Conservation (phyloP, 35 echinoderm and acorn worm genomes). For the Nesometra sesokonis region DNA sequence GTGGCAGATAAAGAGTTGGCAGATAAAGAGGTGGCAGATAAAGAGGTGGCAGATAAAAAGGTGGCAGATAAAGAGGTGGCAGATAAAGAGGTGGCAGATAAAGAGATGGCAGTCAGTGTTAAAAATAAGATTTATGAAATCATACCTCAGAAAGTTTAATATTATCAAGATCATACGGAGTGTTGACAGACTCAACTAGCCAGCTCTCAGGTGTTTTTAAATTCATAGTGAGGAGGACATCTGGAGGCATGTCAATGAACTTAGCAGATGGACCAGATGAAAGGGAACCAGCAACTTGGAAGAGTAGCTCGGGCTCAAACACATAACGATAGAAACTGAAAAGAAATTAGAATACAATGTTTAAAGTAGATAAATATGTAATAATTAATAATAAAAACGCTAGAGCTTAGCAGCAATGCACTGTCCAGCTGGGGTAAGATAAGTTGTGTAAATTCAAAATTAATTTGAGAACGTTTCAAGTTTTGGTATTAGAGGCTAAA, state of each 20-base stretch:
- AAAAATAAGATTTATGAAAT: neutral
- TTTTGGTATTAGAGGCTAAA: neutral
- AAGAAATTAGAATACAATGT: slow-evolving; percentile 5
- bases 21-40: too few species aligned
- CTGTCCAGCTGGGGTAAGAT: too few species aligned
- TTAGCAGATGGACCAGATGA: slow-evolving; percentile 67
- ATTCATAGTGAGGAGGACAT: slow-evolving; percentile 81
- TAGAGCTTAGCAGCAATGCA: too few species aligned
- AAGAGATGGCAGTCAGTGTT: neutral
- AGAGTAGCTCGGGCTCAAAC: slow-evolving; percentile 75
- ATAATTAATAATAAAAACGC: too few species aligned
- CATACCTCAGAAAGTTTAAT: slow-evolving; percentile 88
- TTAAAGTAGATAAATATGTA: too few species aligned
- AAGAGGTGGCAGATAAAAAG: too few species aligned
- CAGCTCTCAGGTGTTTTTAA: slow-evolving; percentile 94
- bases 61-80: too few species aligned
- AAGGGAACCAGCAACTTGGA: slow-evolving; percentile 77
- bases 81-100: too few species aligned
- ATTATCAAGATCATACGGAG: slow-evolving; percentile 73
- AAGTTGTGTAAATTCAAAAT: slow-evolving; percentile 2
- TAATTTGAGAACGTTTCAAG: too few species aligned
- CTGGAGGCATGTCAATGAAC: slow-evolving; percentile 75
- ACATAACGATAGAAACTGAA: slow-evolving; percentile 87
- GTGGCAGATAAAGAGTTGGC: neutral
- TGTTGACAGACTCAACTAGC: slow-evolving; percentile 83